These are phyloP conservation scores for Acanthurus tractus DNA, from an alignment of 2,797 vertebrate species.

Conservation along the genomic window DNA sequence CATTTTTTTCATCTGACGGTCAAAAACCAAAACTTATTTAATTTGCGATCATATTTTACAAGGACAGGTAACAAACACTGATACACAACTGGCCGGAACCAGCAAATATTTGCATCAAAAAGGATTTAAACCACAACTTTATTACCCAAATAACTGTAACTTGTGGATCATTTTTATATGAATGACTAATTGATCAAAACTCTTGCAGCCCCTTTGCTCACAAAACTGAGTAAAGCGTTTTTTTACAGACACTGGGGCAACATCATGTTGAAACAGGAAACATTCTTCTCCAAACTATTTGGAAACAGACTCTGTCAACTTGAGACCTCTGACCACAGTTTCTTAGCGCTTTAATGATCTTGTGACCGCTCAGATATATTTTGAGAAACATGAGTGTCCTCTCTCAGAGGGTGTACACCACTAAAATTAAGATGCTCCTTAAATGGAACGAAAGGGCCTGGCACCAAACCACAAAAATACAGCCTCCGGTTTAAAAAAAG, in stretches of 20 bases:
- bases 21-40: too few relatives aligned
- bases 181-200: background rate
- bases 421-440: background rate
- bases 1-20: too few relatives aligned
- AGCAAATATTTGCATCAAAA: background rate
- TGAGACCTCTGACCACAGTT: background rate
- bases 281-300: background rate
- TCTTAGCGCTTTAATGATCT: background rate
- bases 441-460: background rate
- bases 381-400: background rate
- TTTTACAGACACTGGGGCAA: background rate
- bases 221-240: background rate
- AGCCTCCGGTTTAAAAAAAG: too few relatives aligned
- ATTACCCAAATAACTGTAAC: background rate
- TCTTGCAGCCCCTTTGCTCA: background rate
- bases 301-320: background rate
- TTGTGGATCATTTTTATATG: background rate
- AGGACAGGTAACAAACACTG: background rate
- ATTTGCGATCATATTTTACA: background rate
- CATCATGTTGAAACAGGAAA: background rate
- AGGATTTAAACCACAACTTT: background rate
- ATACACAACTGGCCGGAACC: background rate
- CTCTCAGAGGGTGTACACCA: background rate
- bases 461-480: background rate
- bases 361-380: background rate